Conservation (phyloP, 2,797 vertebrate species). For the Pampus argenteus region DNA sequence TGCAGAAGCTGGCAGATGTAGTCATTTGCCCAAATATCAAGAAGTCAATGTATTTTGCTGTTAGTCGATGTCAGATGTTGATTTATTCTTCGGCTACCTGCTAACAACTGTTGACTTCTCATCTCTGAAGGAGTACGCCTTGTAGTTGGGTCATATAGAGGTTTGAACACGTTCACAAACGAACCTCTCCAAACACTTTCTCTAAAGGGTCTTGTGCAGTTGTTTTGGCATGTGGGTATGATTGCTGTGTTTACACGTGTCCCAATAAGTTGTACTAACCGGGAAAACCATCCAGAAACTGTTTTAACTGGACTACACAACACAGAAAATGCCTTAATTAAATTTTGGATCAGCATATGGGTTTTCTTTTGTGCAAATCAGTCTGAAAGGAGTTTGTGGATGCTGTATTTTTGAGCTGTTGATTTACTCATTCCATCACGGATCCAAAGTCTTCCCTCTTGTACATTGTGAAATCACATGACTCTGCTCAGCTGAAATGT, state of each 20-base stretch:
- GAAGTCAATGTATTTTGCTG: too few species aligned
- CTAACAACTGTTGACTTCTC: too few species aligned
- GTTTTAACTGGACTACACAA: too few species aligned
- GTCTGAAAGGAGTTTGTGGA: neutral
- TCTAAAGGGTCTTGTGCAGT: neutral
- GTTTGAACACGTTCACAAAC: too few species aligned
- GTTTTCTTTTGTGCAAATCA: neutral
- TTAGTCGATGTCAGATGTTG: too few species aligned
- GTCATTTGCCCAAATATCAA: too few species aligned
- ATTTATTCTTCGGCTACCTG: too few species aligned
- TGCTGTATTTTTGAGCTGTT: conserved; percentile 1
- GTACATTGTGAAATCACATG: neutral
- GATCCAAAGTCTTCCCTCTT: neutral
- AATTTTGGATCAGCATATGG: neutral
- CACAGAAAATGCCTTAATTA: neutral
- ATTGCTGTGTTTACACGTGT: neutral
- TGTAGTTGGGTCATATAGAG: too few species aligned
- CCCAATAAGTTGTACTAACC: too few species aligned
- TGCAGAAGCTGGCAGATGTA: too few species aligned
- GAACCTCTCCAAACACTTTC: neutral
- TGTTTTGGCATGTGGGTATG: neutral
- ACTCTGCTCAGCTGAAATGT: conserved; percentile 17
- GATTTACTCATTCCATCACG: neutral
- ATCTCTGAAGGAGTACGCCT: too few species aligned
- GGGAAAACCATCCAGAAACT: too few species aligned